Conservation (phyloP, 2,797 vertebrate species). For the Enteromius treurensis region DNA sequence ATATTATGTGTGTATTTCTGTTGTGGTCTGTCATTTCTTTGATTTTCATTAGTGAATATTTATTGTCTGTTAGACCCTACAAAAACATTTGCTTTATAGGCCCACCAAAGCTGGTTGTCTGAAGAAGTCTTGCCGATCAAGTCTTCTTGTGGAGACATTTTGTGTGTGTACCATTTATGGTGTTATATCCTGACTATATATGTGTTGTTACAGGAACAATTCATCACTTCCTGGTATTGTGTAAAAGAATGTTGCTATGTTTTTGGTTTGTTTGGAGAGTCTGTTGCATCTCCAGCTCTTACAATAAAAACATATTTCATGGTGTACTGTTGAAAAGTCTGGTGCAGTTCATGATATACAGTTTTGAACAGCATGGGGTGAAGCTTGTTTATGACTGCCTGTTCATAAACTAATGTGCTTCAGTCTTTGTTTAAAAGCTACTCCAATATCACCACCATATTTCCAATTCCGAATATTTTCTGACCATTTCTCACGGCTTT, state of each 20-base stretch:
- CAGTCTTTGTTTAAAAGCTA: constrained; percentile 31
- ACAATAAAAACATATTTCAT: constrained; percentile 34
- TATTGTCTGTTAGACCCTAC: neutral
- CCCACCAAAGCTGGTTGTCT: neutral
- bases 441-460: neutral
- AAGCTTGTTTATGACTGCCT: neutral
- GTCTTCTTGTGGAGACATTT: neutral
- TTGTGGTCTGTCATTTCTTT: neutral
- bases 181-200: constrained; percentile 4
- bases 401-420: neutral
- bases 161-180: constrained; percentile 12
- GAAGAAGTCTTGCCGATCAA: neutral
- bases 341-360: neutral
- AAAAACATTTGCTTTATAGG: neutral
- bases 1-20: neutral
- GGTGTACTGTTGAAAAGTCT: neutral
- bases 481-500: constrained; percentile 24
- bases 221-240: constrained; percentile 73
- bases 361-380: neutral
- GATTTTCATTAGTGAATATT: neutral
- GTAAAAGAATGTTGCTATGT: constrained; percentile 69
- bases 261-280: constrained; percentile 27
- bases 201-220: constrained; percentile 60
- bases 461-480: neutral
- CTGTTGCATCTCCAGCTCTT: constrained; percentile 52